Evolutionary conservation across 2,797 vertebrate species (phyloP).

Genomic region (Pangasius sanitwongsei): DNA sequence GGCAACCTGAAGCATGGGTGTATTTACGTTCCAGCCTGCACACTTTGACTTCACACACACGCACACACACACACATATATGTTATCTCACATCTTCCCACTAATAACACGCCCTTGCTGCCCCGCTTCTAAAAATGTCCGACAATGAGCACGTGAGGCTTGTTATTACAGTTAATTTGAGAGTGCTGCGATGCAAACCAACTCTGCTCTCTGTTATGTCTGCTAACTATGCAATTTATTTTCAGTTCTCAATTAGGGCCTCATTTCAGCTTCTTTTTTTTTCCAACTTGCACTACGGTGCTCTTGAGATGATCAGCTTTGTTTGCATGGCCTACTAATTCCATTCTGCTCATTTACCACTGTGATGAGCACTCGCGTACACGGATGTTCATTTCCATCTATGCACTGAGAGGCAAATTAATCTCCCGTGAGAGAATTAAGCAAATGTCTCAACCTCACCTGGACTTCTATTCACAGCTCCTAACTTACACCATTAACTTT

Average conservation of each 20-base stretch:
- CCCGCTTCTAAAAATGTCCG: not conserved
- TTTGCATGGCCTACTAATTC: constrained; percentile 1
- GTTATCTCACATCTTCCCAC: not conserved
- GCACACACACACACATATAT: not conserved
- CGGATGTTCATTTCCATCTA: constrained; percentile 8
- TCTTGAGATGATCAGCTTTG: not conserved
- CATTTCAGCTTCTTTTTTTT: not conserved
- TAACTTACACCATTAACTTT: not conserved
- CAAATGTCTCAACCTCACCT: not conserved
- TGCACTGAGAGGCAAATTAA: not conserved
- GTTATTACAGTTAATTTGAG: not conserved
- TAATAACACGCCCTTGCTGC: no score
- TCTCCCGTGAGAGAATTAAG: constrained; percentile 1
- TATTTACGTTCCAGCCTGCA: not conserved
- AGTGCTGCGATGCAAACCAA: not conserved
- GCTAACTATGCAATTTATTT: not conserved
- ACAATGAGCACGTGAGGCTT: no score
- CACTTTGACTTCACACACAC: not conserved
- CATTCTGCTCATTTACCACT: not conserved
- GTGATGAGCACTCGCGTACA: not conserved
- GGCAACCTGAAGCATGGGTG: not conserved
- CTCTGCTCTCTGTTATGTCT: not conserved
- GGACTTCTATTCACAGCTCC: not conserved
- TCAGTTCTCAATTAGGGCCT: not conserved
- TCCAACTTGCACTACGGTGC: not conserved